phyloP scores from a whole-genome alignment of 1,140 invertebrate genomes.

The Heliothis subflexa region DNA sequence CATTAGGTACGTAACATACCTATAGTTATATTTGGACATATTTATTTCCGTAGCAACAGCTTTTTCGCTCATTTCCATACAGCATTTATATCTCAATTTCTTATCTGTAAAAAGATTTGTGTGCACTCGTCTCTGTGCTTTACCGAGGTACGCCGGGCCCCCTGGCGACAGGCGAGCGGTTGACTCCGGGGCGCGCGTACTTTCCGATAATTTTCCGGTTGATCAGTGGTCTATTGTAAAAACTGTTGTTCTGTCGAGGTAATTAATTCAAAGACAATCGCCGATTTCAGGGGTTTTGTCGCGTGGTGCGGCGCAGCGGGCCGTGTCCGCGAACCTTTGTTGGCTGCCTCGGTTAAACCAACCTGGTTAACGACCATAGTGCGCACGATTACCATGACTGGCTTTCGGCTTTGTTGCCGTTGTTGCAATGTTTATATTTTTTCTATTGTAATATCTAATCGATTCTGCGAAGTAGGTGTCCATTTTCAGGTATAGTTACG shows the following conservation, averaged over 20 bases:
- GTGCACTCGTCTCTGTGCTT: no score
- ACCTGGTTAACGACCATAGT: constrained; percentile 1
- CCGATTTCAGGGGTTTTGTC: constrained; percentile 4
- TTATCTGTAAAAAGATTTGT: no score
- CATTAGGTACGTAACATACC: no score
- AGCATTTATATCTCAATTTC: no score
- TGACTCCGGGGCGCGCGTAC: constrained; percentile 1
- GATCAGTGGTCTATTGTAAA: not conserved
- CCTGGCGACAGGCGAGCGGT: no score
- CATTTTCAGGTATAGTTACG: not conserved
- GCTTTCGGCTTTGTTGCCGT: not conserved
- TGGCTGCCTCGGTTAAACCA: not conserved
- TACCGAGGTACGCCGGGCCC: no score
- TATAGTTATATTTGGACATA: no score
- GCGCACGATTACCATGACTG: not conserved
- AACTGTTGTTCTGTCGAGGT: constrained; percentile 10
- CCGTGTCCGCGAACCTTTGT: not conserved
- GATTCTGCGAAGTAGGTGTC: not conserved
- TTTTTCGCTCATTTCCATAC: no score
- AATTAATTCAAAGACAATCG: constrained; percentile 33
- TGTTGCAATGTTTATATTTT: not conserved
- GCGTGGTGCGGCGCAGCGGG: not conserved
- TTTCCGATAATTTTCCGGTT: constrained; percentile 27
- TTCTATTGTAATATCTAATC: not conserved
- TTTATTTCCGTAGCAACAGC: no score